Evolutionary conservation across 2,113 vertebrate genomes (phyloP).

Genomic region (Atlantisia rogersi): DNA sequence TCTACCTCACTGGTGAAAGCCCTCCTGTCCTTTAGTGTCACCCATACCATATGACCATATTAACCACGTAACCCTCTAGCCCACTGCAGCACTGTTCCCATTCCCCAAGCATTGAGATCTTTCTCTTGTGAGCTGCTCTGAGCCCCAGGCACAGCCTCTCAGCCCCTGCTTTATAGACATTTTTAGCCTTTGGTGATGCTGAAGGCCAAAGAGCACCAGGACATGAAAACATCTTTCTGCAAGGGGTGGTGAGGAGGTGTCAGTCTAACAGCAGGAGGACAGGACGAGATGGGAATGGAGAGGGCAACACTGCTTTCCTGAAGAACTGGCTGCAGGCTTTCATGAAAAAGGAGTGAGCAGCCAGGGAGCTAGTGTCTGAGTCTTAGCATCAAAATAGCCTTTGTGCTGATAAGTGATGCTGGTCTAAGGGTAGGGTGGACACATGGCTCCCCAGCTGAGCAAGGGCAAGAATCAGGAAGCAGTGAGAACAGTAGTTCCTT

Average conservation of each 20-base stretch:
- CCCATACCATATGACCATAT: not conserved
- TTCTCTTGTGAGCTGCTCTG: not conserved
- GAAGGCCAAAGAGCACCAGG: not conserved
- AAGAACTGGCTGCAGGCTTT: not conserved
- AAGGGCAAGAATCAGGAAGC: no score
- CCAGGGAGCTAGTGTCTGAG: not conserved
- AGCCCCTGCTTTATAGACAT: not conserved
- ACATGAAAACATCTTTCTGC: not conserved
- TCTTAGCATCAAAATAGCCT: not conserved
- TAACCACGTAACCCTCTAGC: not conserved
- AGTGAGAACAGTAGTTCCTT: not conserved
- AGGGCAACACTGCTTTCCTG: not conserved
- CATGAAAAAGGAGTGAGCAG: not conserved
- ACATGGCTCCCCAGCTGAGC: accelerated
- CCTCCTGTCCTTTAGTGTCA: no score
- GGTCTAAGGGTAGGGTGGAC: not conserved
- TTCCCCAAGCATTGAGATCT: not conserved
- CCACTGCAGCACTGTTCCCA: not conserved
- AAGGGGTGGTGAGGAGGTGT: not conserved
- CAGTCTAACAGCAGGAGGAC: not conserved
- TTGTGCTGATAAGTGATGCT: not conserved
- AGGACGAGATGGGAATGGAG: not conserved
- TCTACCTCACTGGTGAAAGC: not conserved
- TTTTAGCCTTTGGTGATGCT: not conserved
- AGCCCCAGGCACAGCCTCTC: not conserved